phyloP scores from a whole-genome alignment of 2,888 invertebrate species.

The Tortrix viridana region DNA sequence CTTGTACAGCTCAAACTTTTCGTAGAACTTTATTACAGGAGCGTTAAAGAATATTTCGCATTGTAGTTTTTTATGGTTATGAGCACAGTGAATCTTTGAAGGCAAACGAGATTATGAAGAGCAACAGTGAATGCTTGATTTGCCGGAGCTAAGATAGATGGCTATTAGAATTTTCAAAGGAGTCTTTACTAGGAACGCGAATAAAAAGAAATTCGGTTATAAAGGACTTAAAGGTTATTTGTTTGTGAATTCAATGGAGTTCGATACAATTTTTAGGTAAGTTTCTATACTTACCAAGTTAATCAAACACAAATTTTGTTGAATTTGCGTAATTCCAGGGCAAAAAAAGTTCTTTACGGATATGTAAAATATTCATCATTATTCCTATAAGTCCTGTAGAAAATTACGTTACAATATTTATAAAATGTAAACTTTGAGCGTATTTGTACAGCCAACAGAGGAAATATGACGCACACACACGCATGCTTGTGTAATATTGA shows the following conservation, averaged over 20 bases:
- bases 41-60: conserved; percentile 63
- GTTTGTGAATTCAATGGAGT: conserved; percentile 17
- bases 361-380: too few relatives aligned
- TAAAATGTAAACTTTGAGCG: too few relatives aligned
- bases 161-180: conserved; percentile 22
- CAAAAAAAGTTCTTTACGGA: too few relatives aligned
- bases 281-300: conserved; percentile 6
- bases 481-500: too few relatives aligned
- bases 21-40: conserved; percentile 51
- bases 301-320: not conserved
- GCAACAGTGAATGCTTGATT: conserved; percentile 68
- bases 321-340: not conserved
- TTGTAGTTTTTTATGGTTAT: conserved; percentile 45
- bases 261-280: conserved; percentile 2
- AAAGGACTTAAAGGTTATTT: conserved; percentile 15
- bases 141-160: conserved; percentile 53
- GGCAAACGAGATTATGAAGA: conserved; percentile 76
- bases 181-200: conserved; percentile 17
- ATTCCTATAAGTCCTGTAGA: too few relatives aligned
- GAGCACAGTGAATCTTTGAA: conserved; percentile 66
- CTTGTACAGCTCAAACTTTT: conserved; percentile 67
- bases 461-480: too few relatives aligned
- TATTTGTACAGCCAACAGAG: too few relatives aligned
- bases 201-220: conserved; percentile 25
- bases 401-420: too few relatives aligned